Conservation (phyloP, 35 echinoderm and acorn worm species). For the Patiria miniata region DNA sequence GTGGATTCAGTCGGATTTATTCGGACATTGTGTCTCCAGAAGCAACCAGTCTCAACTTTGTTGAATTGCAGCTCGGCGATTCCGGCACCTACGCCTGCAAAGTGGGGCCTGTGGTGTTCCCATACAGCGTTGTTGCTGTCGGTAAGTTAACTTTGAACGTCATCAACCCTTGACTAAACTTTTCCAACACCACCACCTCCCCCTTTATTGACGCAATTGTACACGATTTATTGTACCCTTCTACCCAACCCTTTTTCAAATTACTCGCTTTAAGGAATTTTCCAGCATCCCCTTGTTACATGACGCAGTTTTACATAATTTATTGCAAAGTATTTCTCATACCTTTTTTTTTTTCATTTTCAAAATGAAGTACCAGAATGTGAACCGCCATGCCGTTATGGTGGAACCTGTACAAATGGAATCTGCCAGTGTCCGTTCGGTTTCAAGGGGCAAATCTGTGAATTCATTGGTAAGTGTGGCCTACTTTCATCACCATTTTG, state of each 20-base stretch:
- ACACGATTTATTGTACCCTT: too few relatives aligned
- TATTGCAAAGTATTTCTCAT: background rate
- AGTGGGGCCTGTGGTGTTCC: slow-evolving; percentile 33
- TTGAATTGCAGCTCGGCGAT: slow-evolving; percentile 36
- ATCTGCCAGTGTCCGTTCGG: slow-evolving; percentile 63
- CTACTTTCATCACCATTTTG: background rate
- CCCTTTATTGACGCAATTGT: too few relatives aligned
- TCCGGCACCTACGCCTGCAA: slow-evolving; percentile 59
- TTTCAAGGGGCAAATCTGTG: slow-evolving; percentile 61
- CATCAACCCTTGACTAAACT: too few relatives aligned
- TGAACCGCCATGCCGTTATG: slow-evolving; percentile 68
- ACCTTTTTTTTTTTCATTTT: slow-evolving; percentile 29
- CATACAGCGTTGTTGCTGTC: slow-evolving; percentile 44
- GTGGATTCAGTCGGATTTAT: slow-evolving; percentile 40
- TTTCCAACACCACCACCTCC: too few relatives aligned
- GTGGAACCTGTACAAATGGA: slow-evolving; percentile 68
- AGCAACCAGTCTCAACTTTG: slow-evolving; percentile 54
- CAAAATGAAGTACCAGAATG: slow-evolving; percentile 49
- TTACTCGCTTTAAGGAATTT: too few relatives aligned
- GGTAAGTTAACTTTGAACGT: slow-evolving; percentile 39
- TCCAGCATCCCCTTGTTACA: too few relatives aligned
- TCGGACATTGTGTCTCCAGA: slow-evolving; percentile 50
- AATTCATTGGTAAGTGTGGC: slow-evolving; percentile 51
- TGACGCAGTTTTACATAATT: too few relatives aligned
- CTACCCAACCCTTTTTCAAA: too few relatives aligned